Evolutionary conservation across 2,113 vertebrate genomes (phyloP).

Genomic region (Myxocyprinus asiaticus): DNA sequence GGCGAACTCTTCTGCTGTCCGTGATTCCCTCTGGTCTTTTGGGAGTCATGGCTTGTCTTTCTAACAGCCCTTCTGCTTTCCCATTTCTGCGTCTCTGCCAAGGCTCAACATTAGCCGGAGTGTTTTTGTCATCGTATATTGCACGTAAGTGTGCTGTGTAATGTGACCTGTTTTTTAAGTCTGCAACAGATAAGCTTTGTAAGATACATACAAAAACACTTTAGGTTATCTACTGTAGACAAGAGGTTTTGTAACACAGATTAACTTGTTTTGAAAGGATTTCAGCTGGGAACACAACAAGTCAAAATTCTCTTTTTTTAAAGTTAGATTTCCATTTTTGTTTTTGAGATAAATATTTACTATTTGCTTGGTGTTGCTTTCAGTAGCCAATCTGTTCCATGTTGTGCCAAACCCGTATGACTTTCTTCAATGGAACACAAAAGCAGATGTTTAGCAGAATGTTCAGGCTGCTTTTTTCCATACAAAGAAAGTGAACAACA

Average conservation of each 20-base stretch:
- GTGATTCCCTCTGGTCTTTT: conserved; percentile 75
- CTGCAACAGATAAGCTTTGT: not conserved
- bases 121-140: conserved; percentile 82
- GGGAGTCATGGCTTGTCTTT: conserved; percentile 74
- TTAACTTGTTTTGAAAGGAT: too few relatives aligned
- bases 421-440: too few relatives aligned
- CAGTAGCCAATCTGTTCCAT: too few relatives aligned
- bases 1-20: conserved; percentile 71
- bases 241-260: not conserved
- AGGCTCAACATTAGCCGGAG: conserved; percentile 76
- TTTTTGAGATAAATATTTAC: too few relatives aligned
- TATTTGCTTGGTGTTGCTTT: too few relatives aligned
- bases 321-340: too few relatives aligned
- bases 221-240: not conserved
- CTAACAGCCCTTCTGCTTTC: conserved; percentile 68
- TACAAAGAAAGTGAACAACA: too few relatives aligned
- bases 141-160: conserved; percentile 66
- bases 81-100: conserved; percentile 76
- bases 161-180: not conserved
- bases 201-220: not conserved
- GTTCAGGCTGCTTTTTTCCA: too few relatives aligned
- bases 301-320: too few relatives aligned
- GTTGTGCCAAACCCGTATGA: too few relatives aligned
- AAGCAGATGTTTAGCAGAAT: too few relatives aligned
- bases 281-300: too few relatives aligned